Evolutionary conservation across 2,797 vertebrate species (phyloP), one percentile per base, ranked within the genome.

Genomic region (Coreius guichenoti): DNA sequence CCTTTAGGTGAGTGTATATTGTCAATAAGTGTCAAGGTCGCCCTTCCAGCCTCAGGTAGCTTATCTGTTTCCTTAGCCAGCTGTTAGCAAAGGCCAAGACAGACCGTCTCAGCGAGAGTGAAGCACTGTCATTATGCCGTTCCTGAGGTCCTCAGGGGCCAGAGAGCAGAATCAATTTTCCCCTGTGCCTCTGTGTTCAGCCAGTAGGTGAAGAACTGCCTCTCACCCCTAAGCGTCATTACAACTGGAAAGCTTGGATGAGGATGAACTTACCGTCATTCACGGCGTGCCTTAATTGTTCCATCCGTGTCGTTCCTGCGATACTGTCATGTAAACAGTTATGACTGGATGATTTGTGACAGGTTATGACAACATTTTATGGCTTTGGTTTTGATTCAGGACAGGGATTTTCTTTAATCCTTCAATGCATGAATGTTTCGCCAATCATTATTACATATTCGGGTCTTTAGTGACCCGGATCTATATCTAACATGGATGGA

Each of bases 71-170:
- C 77, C 73, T 72, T 43, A 73, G 58, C 68, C 36, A 81, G 82
- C 85, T 83, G 86, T 88, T 83, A 86, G 86, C 65, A 80, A 75
- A 72, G 78, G 87, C 82, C 65, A 77, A 80, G 84, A 86, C 86
- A 73, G 81, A 86, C 63, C 80, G 70, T 83, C 84, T 77, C 26
- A 51, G 68, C 69, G 76, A 88, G 83, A 56, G 74, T 73, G 58
- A 69, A 86, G 81, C 78, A 47, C 56, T 56, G 87, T 89, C 81
- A 84, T 87, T 88, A 88, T 29, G 2, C 61, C 31, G 68, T 12
- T 56, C 84, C 43, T 8, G 39, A 77, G 80, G 73, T 74, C 81
- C 75, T 90, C 83, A 49, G 83, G 79, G 87, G 65, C 45, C 82
- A 65, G 68, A 89, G 81, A 58, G 39, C 45, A 11, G 86, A 86